Evolutionary conservation across 1,140 invertebrate genomes (phyloP).

Genomic region (Eciton burchellii): DNA sequence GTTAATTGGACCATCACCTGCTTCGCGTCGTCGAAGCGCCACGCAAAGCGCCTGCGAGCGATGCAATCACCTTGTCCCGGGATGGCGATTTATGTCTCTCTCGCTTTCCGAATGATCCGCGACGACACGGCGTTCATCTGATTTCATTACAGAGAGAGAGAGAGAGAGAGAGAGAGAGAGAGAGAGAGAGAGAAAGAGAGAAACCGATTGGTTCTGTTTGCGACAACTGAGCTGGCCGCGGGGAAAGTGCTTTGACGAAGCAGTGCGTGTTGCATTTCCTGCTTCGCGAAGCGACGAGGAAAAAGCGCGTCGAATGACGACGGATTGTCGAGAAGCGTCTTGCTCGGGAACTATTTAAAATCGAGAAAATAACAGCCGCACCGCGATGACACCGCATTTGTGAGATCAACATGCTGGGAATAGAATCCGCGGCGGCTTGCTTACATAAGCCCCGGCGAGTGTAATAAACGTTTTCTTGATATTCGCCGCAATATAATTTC

Average conservation of each 20-base stretch:
- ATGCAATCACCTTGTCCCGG: neutral
- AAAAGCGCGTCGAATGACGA: slow-evolving; percentile 31
- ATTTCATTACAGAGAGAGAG: no score
- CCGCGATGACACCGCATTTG: neutral
- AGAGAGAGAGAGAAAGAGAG: no score
- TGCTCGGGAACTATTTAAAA: slow-evolving; percentile 9
- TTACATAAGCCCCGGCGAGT: neutral
- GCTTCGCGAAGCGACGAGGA: slow-evolving; percentile 1
- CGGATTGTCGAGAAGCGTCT: neutral
- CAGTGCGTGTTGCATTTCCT: slow-evolving; percentile 19
- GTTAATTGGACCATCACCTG: slow-evolving; percentile 70
- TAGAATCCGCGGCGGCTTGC: neutral
- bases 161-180: no score
- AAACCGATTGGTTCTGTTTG: no score
- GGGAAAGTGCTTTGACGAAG: neutral
- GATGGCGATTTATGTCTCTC: neutral
- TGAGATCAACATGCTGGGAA: slow-evolving; percentile 27
- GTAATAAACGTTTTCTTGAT: neutral
- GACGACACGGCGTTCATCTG: neutral
- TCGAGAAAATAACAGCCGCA: slow-evolving; percentile 29
- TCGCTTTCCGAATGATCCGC: neutral
- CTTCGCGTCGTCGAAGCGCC: slow-evolving; percentile 26
- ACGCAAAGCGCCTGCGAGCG: neutral
- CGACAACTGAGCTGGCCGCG: neutral
- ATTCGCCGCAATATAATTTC: neutral